Evolutionary conservation across 2,113 vertebrate genomes (phyloP), one percentile per base, ranked within the genome.

Genomic region (Eclectus roratus): DNA sequence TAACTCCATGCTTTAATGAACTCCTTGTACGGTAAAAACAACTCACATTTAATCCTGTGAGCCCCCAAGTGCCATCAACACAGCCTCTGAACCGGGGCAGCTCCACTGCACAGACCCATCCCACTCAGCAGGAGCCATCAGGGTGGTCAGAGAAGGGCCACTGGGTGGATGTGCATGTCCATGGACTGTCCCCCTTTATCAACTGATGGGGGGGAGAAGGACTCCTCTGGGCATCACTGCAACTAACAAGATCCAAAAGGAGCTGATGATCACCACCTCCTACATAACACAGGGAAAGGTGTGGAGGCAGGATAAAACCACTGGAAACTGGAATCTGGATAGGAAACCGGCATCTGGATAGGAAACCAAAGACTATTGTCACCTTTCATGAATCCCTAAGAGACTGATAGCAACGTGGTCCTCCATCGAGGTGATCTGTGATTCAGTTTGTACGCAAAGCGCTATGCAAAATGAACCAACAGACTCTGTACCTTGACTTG

Each of bases 1-100:
- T 80, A 94, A 91, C 77, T 91, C 73, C 77, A 69, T 85, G 85
- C 92, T 95, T 94, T 92, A 95, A 89, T 69, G 90, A 74, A 95
- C 73, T 94, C 56, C 73, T 71, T 35, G 13, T 80, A 84, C 50
- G 21, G 6, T 68, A 89, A 85, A 27, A 91, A 81, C 68, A 79
- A 92, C 61, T 94, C 76, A 47, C 50, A 47, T 86, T 96, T 90
- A 90, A 93, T 87, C 65, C 53, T 63, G 49, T 15, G 66, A 93
- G 80, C 25, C n/a, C 43, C 86, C 43, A 88, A 87, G 73, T 61
- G 61, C 92, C 80, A 85, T 63, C 52, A 91, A 52, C 80, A 49
- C 39, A 86, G 80, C 41, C 50, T 83, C 65, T 18, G 56, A 88
- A 70, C 24, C 46, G 13, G 44, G 72, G 66, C 80, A 56, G 53